These are phyloP conservation scores for Coregonus ussuriensis DNA, from an alignment of 2,797 vertebrate genomes.

Conservation along the genomic window DNA sequence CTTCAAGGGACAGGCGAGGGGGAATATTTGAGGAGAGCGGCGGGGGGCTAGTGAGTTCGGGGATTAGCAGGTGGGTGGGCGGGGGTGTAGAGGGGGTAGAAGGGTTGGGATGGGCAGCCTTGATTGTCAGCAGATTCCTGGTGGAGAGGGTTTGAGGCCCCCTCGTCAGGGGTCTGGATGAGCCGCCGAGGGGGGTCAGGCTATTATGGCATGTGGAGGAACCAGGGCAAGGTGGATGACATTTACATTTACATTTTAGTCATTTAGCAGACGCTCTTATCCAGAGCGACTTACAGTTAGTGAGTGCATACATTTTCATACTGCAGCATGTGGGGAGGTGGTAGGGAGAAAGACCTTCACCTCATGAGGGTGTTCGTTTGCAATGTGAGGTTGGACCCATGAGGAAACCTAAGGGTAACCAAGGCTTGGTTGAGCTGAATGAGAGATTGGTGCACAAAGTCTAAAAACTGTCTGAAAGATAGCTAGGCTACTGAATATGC, in stretches of 20 bases:
- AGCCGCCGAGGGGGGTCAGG: slow-evolving; percentile 29
- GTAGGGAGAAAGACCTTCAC: slow-evolving; percentile 18
- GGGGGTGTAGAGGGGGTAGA: slow-evolving; percentile 3
- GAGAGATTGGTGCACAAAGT: background rate
- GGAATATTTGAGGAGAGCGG: slow-evolving; percentile 78
- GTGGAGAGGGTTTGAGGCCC: slow-evolving; percentile 34
- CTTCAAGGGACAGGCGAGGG: slow-evolving; percentile 56
- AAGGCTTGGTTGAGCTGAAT: background rate
- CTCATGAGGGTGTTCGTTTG: slow-evolving; percentile 6
- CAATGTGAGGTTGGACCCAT: background rate
- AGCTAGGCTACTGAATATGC: background rate
- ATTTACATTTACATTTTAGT: too few species aligned
- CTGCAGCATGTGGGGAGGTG: slow-evolving; percentile 19
- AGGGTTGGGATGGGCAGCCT: slow-evolving; percentile 39
- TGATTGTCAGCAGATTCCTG: slow-evolving; percentile 63
- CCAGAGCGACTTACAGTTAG: too few species aligned
- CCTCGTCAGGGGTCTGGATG: background rate
- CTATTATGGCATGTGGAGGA: slow-evolving; percentile 34
- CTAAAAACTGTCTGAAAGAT: background rate
- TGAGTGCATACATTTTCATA: too few species aligned
- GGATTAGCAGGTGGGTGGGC: slow-evolving; percentile 84
- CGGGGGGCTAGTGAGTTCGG: slow-evolving; percentile 91
- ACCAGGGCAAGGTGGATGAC: slow-evolving; percentile 23
- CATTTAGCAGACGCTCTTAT: too few species aligned
- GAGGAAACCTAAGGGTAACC: background rate